A percentile compares a stretch with the other conserved stretches of the same genome.
Evolutionary conservation across 2,113 vertebrate genomes (phyloP).

Genomic region (Fulica atra): DNA sequence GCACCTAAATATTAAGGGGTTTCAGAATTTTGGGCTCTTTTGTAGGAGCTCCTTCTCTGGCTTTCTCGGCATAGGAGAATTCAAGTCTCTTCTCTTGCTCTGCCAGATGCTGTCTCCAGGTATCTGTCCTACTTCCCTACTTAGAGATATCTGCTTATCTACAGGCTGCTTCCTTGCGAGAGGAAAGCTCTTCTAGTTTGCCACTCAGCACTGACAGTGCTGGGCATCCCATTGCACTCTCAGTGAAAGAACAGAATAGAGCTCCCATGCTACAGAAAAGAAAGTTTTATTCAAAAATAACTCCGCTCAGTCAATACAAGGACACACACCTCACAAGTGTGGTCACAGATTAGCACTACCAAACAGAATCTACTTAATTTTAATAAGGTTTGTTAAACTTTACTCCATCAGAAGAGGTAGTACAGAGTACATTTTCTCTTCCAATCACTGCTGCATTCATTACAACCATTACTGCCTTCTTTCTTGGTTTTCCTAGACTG

Average conservation of each 20-base stretch:
- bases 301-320: neutral
- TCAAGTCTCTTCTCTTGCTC: neutral
- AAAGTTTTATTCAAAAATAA: neutral
- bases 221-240: neutral
- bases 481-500: neutral
- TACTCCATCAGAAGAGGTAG: neutral
- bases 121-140: slow-evolving; percentile 62
- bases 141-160: slow-evolving; percentile 2
- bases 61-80: neutral
- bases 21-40: neutral
- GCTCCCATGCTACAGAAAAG: neutral
- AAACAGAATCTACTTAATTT: neutral
- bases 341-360: neutral
- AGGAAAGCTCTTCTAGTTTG: neutral
- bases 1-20: neutral
- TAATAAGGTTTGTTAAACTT: neutral
- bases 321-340: neutral
- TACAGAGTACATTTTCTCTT: neutral
- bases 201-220: neutral
- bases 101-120: slow-evolving; percentile 38
- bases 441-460: neutral
- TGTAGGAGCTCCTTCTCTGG: neutral
- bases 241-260: neutral
- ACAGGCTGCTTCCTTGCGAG: neutral
- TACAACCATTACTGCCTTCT: neutral